Percentiles rank a stretch among this genome's conserved stretches.
phyloP scores from a whole-genome alignment of 2,113 vertebrate species.

The Nanger granti region DNA sequence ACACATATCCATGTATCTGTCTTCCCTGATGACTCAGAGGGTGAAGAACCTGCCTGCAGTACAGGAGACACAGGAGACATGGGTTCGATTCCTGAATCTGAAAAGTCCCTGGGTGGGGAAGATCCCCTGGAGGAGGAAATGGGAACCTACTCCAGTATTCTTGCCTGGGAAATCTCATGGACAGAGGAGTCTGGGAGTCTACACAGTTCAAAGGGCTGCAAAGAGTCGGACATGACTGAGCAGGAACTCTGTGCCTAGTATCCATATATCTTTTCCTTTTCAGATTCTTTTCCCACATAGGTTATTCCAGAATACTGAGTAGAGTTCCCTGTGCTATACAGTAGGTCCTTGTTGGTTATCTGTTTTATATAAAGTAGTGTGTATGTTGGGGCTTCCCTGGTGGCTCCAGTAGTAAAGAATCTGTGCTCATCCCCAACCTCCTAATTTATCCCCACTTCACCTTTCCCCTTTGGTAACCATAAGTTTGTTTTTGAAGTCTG shows the following conservation, averaged over 20 bases:
- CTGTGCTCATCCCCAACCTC: not conserved
- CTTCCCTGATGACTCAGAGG: not conserved
- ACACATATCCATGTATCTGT: not conserved
- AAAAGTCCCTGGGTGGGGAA: not conserved
- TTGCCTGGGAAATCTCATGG: not conserved
- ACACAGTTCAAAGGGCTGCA: not conserved
- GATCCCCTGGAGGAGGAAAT: not conserved
- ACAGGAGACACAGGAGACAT: not conserved
- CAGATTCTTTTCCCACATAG: not conserved
- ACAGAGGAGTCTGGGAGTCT: not conserved
- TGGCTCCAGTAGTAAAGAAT: not conserved
- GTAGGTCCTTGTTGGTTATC: not conserved
- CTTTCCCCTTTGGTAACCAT: not conserved
- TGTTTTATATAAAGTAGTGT: not conserved
- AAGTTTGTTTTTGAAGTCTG: not conserved
- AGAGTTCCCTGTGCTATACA: not conserved
- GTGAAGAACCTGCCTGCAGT: not conserved
- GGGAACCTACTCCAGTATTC: not conserved
- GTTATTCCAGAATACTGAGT: not conserved
- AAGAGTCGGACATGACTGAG: not conserved
- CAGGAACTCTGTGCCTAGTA: not conserved
- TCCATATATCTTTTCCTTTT: not conserved
- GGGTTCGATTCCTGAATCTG: not conserved
- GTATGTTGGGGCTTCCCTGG: not conserved
- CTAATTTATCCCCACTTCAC: not conserved